Conservation (phyloP, 2,113 vertebrate genomes). For the Anolis carolinensis region DNA sequence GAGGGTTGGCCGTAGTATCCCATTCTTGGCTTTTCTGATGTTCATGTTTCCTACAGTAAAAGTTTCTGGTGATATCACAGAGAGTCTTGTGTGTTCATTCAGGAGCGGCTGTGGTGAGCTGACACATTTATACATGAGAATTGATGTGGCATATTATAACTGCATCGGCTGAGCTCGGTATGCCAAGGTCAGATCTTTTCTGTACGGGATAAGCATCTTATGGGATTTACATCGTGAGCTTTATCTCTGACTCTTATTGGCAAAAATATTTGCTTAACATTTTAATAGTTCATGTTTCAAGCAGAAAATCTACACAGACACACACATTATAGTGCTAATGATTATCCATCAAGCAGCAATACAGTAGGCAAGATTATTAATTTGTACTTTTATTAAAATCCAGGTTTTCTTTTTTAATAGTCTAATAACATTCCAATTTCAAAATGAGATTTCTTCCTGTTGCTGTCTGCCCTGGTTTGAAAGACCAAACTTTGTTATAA, state of each 20-base stretch:
- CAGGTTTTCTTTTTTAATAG: constrained; percentile 36
- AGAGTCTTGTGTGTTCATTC: too few relatives aligned
- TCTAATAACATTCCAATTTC: background rate
- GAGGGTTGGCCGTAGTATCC: too few relatives aligned
- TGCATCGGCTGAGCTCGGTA: constrained; percentile 25
- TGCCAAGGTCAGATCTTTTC: constrained; percentile 48
- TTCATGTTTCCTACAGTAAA: too few relatives aligned
- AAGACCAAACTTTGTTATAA: background rate
- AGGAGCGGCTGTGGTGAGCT: too few relatives aligned
- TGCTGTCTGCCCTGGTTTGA: background rate
- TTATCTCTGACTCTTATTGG: constrained; percentile 36
- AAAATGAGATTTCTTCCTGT: background rate
- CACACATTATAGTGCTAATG: constrained; percentile 28
- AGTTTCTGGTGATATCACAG: too few relatives aligned
- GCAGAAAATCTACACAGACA: constrained; percentile 31
- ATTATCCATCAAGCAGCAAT: constrained; percentile 24
- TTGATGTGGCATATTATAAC: constrained; percentile 16
- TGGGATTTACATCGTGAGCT: constrained; percentile 30
- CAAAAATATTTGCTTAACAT: constrained; percentile 37
- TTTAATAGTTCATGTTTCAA: constrained; percentile 49
- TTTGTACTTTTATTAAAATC: constrained; percentile 35
- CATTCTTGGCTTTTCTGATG: too few relatives aligned
- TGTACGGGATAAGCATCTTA: constrained; percentile 44
- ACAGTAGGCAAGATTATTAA: constrained; percentile 33
- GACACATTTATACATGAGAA: background rate